phyloP scores from a whole-genome alignment of 1,140 invertebrate genomes.

The Scaptomyza montana region DNA sequence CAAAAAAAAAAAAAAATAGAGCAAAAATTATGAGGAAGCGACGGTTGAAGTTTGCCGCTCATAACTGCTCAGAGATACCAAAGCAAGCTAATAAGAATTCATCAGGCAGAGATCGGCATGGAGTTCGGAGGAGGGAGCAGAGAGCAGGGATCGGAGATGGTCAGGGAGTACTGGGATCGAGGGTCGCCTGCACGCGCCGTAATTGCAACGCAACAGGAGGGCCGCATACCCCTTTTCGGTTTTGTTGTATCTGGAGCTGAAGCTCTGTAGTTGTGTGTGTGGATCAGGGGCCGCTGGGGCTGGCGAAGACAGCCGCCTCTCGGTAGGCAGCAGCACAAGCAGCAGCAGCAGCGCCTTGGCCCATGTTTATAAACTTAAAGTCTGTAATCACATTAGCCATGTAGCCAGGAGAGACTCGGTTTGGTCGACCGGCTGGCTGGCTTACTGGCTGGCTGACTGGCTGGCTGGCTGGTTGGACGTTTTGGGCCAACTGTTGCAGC shows the following conservation, averaged over 20 bases:
- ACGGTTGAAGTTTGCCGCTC: slow-evolving; percentile 76
- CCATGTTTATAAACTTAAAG: slow-evolving; percentile 81
- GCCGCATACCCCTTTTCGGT: slow-evolving; percentile 24
- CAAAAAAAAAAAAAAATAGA: slow-evolving; percentile 54
- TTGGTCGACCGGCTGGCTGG: not conserved
- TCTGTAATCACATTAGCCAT: slow-evolving; percentile 83
- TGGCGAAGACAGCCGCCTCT: slow-evolving; percentile 1
- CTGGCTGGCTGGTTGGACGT: slow-evolving; percentile 10
- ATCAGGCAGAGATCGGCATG: slow-evolving; percentile 41
- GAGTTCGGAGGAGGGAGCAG: not conserved
- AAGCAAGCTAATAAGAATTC: slow-evolving; percentile 78
- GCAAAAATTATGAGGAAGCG: slow-evolving; percentile 80
- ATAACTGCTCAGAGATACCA: slow-evolving; percentile 41
- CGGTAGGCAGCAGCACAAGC: slow-evolving; percentile 33
- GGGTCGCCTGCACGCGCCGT: slow-evolving; percentile 74
- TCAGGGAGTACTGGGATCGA: slow-evolving; percentile 33
- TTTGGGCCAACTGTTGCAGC: slow-evolving; percentile 49
- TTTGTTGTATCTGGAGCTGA: slow-evolving; percentile 12
- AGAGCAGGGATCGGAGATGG: not conserved
- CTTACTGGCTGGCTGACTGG: not conserved
- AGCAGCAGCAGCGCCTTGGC: slow-evolving; percentile 10
- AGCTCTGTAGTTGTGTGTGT: slow-evolving; percentile 1
- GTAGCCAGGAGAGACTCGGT: slow-evolving; percentile 45
- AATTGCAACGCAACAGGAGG: slow-evolving; percentile 80
- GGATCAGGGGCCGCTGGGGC: slow-evolving; percentile 43